Evolutionary conservation across 2,888 invertebrate genomes (phyloP), one percentile per base, ranked within the genome.

Genomic region (Nomada fabriciana): DNA sequence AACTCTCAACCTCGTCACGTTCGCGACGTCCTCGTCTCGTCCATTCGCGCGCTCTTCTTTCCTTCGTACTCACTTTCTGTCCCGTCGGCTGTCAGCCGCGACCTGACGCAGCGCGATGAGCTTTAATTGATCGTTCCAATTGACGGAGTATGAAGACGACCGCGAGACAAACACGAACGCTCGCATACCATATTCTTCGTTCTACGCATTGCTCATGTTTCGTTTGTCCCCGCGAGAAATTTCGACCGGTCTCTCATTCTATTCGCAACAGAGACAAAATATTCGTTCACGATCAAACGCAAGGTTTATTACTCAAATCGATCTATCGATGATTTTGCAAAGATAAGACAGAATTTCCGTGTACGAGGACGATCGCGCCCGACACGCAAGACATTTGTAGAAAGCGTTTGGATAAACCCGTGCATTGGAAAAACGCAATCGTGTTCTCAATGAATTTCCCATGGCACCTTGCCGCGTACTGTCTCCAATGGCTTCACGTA

Each of bases 401-500:
- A 36, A 36, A 36, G 36, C 36, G 36, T 36, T 36, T 36, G 36
- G 7, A 7, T 36, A 0, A 36, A 36, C 36, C 36, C 7, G 18
- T 53, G 9, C 7, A 18, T 18, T 29, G 15, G 25, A 55, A 18
- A 42, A 23, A 50, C 29, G n/a, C 15, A 18, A 20, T 15, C 18
- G 13, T 15, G 5, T 61, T 36, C 23, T 70, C 50, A 84, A 36
- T 59, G 25, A 23, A 10, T 47, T 59, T 85, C 76, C 89, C 89
- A 89, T 0, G 89, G 88, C 10, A 47, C 82, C 76, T 86, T 87
- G 5, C 89, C 89, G n/a, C 89, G 85, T 1, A 52, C 9, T 29
- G 79, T 94, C 88, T 97, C 96, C 52, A 96, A 89, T 83, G 95
- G 95, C 1, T 96, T 94, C 42, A 95, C 94, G 93, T 97, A 97